Conservation (phyloP, 1,140 invertebrate species). For the Pomacea maculata region DNA sequence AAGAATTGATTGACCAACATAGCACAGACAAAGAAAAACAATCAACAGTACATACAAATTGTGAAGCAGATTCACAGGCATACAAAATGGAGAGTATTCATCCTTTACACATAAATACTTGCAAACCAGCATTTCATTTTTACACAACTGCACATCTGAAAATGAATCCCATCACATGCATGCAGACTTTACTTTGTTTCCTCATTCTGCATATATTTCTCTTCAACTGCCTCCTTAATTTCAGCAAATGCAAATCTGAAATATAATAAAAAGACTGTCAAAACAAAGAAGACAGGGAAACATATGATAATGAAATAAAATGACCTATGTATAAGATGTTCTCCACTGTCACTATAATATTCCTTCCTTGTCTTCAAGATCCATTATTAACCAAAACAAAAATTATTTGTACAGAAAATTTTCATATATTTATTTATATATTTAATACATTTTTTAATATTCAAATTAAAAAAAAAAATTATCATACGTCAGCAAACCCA, state of each 20-base stretch:
- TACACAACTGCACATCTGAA: too few species aligned
- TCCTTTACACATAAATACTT: too few species aligned
- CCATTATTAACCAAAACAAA: neutral
- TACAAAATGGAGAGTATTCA: too few species aligned
- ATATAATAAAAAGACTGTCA: constrained; percentile 5
- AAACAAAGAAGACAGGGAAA: constrained; percentile 1
- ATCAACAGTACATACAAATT: too few species aligned
- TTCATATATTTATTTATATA: neutral
- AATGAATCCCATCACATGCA: neutral
- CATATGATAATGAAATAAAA: neutral
- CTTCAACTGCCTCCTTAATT: constrained; percentile 37
- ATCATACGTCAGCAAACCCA: constrained; percentile 46
- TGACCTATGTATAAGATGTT: too few species aligned
- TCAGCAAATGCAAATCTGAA: constrained; percentile 47
- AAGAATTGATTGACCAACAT: too few species aligned
- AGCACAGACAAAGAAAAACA: too few species aligned
- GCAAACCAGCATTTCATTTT: too few species aligned
- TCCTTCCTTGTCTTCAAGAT: too few species aligned
- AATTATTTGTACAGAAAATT: neutral
- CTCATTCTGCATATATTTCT: constrained; percentile 29
- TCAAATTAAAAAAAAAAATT: neutral
- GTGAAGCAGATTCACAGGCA: too few species aligned
- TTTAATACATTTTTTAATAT: neutral
- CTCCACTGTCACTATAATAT: neutral
- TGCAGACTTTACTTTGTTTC: constrained; percentile 17